Evolutionary conservation across 2,797 vertebrate species (phyloP).

Genomic region (Dendrocincla tyrannina): DNA sequence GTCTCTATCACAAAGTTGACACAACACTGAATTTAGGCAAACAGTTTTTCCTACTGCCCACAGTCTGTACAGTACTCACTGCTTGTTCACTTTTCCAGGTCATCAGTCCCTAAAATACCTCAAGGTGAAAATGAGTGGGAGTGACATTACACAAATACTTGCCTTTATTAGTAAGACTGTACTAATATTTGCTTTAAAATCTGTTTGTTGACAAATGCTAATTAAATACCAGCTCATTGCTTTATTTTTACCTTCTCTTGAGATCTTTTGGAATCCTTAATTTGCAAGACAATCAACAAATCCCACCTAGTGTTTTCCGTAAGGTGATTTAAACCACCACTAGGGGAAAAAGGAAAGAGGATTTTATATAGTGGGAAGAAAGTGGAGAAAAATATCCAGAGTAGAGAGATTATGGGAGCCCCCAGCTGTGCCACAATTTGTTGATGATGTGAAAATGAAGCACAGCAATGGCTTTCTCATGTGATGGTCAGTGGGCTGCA

Average conservation of each 20-base stretch:
- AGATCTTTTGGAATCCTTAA: neutral
- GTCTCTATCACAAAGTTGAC: constrained; percentile 10
- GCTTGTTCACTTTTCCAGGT: constrained; percentile 47
- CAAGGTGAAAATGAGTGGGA: constrained; percentile 52
- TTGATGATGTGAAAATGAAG: neutral
- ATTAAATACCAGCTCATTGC: constrained; percentile 19
- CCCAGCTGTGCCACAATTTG: neutral
- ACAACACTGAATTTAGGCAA: constrained; percentile 50
- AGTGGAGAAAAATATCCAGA: constrained; percentile 10
- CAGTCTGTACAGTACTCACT: neutral
- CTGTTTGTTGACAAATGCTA: constrained; percentile 29
- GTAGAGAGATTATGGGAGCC: neutral
- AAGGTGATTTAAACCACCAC: neutral
- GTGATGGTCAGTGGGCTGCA: neutral
- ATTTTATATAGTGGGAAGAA: neutral
- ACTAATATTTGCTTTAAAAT: constrained; percentile 38
- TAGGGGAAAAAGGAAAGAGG: accelerated
- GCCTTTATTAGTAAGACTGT: neutral
- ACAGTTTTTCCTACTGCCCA: constrained; percentile 46
- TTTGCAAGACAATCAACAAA: neutral
- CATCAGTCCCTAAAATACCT: constrained; percentile 29
- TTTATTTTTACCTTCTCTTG: neutral
- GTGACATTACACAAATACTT: neutral
- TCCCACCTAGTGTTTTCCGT: neutral
- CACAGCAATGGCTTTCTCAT: neutral